A percentile compares a stretch with the other conserved stretches of the same genome.
Conservation (phyloP, 2,797 vertebrate species). For the Mormyrus proboscirostris region DNA sequence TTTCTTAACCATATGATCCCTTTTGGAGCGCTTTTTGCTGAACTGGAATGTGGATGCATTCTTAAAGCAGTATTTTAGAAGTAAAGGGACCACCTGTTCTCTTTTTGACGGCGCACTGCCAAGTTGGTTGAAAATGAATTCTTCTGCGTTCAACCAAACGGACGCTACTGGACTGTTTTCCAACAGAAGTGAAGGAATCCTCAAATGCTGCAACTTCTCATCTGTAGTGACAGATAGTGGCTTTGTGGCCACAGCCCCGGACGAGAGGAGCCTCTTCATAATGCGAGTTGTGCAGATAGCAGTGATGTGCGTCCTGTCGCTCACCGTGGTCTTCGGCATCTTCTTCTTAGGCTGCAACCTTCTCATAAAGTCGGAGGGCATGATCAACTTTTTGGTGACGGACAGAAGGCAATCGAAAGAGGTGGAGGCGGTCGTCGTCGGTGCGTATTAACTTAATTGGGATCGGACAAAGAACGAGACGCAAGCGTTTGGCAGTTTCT, state of each 20-base stretch:
- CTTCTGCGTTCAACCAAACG: conserved; percentile 69
- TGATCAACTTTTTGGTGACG: conserved; percentile 98
- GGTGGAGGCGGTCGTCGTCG: conserved; percentile 84
- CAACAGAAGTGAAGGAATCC: conserved; percentile 73
- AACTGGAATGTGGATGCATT: conserved; percentile 11
- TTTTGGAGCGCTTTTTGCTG: not conserved
- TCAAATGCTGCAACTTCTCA: conserved; percentile 83
- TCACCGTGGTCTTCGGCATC: conserved; percentile 95
- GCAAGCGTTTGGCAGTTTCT: not conserved
- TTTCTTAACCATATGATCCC: conserved; percentile 27
- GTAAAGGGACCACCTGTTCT: conserved; percentile 30
- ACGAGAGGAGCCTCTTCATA: conserved; percentile 87
- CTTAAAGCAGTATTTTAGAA: not conserved
- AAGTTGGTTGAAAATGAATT: conserved; percentile 60
- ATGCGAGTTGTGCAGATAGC: conserved; percentile 96
- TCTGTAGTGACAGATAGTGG: conserved; percentile 86
- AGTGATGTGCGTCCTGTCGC: conserved; percentile 95
- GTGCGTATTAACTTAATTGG: conserved; percentile 67
- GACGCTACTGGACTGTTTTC: conserved; percentile 65
- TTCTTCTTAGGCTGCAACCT: conserved; percentile 97
- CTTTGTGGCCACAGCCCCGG: conserved; percentile 67
- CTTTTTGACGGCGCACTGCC: not conserved
- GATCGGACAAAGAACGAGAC: not conserved
- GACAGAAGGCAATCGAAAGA: conserved; percentile 92
- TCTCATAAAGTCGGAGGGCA: conserved; percentile 96